Percentiles rank a stretch among this genome's conserved stretches.
phyloP scores from a whole-genome alignment of 1,140 invertebrate species.

The Charaxes varanes region DNA sequence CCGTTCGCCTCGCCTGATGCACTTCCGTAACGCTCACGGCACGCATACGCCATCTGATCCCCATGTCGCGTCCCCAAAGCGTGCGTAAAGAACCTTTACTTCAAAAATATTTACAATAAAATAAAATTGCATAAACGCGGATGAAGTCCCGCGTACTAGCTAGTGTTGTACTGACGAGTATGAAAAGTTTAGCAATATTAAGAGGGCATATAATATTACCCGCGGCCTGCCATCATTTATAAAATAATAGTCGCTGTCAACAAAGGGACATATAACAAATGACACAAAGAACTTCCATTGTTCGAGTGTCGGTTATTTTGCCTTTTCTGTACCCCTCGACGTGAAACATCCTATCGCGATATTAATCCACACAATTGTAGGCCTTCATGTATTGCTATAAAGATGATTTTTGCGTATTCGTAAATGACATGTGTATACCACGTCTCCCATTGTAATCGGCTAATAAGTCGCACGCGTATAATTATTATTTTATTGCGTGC shows the following conservation, averaged over 20 bases:
- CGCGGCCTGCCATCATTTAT: slow-evolving; percentile 51
- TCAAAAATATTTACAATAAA: too few species aligned
- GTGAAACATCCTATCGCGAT: background rate
- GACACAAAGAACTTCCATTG: slow-evolving; percentile 61
- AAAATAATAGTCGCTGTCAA: slow-evolving; percentile 64
- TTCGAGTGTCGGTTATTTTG: slow-evolving; percentile 61
- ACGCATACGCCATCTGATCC: too few species aligned
- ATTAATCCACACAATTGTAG: slow-evolving; percentile 5
- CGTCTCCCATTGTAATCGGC: slow-evolving; percentile 35
- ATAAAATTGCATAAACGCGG: too few species aligned
- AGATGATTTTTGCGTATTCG: slow-evolving; percentile 7
- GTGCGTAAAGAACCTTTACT: too few species aligned
- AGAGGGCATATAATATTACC: slow-evolving; percentile 13
- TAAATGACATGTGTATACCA: slow-evolving; percentile 12
- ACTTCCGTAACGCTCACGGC: too few species aligned
- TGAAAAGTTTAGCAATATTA: slow-evolving; percentile 8
- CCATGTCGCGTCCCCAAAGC: too few species aligned
- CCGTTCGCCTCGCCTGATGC: too few species aligned
- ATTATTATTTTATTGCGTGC: slow-evolving; percentile 66
- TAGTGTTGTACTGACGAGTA: slow-evolving; percentile 1
- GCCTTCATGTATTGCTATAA: slow-evolving; percentile 5
- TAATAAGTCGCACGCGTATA: slow-evolving; percentile 69
- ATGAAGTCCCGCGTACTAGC: too few species aligned
- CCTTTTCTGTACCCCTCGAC: slow-evolving; percentile 21
- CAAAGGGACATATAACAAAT: slow-evolving; percentile 70